These are phyloP conservation scores for Beroe forskalii DNA, from an alignment of 37 sponge, comb jelly and placozoan genomes.

Conservation along the genomic window DNA sequence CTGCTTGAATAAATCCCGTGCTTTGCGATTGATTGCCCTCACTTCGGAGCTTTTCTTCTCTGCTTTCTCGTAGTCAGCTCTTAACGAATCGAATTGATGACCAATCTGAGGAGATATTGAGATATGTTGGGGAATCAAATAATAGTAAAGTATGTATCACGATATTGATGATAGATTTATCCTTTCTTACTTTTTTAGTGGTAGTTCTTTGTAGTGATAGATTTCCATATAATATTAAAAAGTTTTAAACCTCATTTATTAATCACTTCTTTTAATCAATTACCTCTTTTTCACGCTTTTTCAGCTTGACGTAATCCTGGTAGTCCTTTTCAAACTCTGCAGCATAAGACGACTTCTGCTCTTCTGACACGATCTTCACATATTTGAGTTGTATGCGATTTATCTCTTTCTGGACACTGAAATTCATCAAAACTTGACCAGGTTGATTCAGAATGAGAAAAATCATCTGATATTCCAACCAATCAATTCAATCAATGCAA, in stretches of 20 bases:
- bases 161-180: too few relatives aligned
- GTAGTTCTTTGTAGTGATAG: too few relatives aligned
- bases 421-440: too few relatives aligned
- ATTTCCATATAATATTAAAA: too few relatives aligned
- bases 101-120: constrained; percentile 21
- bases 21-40: constrained; percentile 17
- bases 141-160: too few relatives aligned
- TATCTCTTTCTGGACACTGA: constrained; percentile 48
- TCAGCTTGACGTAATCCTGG: not conserved
- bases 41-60: not conserved
- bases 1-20: constrained; percentile 16
- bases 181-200: too few relatives aligned
- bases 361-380: not conserved
- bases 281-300: constrained; percentile 17
- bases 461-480: not conserved
- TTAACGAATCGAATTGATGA: not conserved
- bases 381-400: not conserved
- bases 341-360: not conserved
- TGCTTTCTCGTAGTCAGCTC: not conserved
- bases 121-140: too few relatives aligned
- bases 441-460: too few relatives aligned
- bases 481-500: not conserved
- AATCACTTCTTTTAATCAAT: too few relatives aligned
- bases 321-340: constrained; percentile 47
- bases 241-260: too few relatives aligned